Evolutionary conservation across 2,888 invertebrate species (phyloP).

Genomic region (Philonicus albiceps): DNA sequence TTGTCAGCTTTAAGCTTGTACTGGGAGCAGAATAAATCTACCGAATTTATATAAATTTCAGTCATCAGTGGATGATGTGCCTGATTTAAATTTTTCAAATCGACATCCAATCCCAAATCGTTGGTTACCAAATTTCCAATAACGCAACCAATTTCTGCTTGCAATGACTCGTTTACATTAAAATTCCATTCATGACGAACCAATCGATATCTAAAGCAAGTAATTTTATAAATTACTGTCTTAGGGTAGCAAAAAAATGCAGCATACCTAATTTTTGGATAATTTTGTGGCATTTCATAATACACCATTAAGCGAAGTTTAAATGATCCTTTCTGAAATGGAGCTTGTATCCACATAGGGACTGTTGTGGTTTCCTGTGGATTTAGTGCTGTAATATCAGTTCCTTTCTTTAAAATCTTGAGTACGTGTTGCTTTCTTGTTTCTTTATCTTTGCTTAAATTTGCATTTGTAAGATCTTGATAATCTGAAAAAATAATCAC

Average conservation of each 20-base stretch:
- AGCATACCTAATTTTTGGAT: conserved; percentile 59
- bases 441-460: conserved; percentile 62
- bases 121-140: conserved; percentile 66
- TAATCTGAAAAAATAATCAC: conserved; percentile 52
- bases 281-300: conserved; percentile 67
- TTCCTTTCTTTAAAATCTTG: conserved; percentile 55
- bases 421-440: conserved; percentile 61
- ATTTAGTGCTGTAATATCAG: conserved; percentile 52
- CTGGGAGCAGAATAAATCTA: conserved; percentile 57
- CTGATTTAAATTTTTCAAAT: conserved; percentile 74
- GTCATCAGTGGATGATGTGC: conserved; percentile 65
- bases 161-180: conserved; percentile 69
- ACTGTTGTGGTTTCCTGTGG: conserved; percentile 58
- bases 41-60: conserved; percentile 58
- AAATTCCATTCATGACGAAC: conserved; percentile 73
- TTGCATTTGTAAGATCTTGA: conserved; percentile 60
- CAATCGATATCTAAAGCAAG: conserved; percentile 66
- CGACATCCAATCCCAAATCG: conserved; percentile 71
- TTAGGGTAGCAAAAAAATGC: background rate
- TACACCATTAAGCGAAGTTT: conserved; percentile 76
- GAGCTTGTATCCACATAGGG: conserved; percentile 74
- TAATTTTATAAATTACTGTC: background rate
- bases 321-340: conserved; percentile 70
- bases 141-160: conserved; percentile 65
- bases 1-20: conserved; percentile 56